phyloP scores from a whole-genome alignment of 1,140 invertebrate species.

The Drosophila funebris region DNA sequence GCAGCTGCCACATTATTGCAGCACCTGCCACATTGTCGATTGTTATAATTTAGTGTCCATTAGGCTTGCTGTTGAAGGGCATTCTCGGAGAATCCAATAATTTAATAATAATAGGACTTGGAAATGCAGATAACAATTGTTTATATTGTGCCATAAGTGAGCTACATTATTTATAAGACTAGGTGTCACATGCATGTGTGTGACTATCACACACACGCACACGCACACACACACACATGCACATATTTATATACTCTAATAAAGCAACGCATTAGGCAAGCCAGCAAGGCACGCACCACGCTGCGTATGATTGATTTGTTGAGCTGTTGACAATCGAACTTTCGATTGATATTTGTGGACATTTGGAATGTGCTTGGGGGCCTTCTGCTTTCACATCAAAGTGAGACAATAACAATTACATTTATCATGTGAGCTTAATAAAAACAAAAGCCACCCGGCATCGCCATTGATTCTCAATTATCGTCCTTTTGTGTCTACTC shows the following conservation, averaged over 20 bases:
- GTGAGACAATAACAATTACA: conserved; percentile 62
- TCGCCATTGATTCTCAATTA: conserved; percentile 45
- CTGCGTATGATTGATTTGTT: conserved; percentile 80
- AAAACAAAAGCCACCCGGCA: conserved; percentile 17
- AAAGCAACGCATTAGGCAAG: conserved; percentile 30
- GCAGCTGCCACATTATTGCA: background rate
- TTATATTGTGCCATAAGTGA: conserved; percentile 56
- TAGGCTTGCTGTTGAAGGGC: conserved; percentile 37
- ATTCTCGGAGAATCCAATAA: conserved; percentile 59
- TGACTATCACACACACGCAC: background rate
- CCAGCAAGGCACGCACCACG: conserved; percentile 61
- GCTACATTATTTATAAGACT: conserved; percentile 70
- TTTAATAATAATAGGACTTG: conserved; percentile 67
- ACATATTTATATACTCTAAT: background rate
- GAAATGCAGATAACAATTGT: background rate
- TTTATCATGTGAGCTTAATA: conserved; percentile 41
- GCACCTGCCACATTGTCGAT: conserved; percentile 14
- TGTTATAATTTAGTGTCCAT: conserved; percentile 19
- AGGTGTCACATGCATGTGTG: conserved; percentile 39
- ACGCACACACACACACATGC: background rate
- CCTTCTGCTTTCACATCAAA: background rate
- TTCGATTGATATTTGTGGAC: conserved; percentile 23
- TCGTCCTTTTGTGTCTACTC: background rate
- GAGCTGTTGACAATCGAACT: conserved; percentile 70
- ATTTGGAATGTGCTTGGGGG: background rate